Percentiles rank a stretch among this genome's conserved stretches.
Conservation (phyloP, 2,888 invertebrate species). For the Bruchidius siliquastri region DNA sequence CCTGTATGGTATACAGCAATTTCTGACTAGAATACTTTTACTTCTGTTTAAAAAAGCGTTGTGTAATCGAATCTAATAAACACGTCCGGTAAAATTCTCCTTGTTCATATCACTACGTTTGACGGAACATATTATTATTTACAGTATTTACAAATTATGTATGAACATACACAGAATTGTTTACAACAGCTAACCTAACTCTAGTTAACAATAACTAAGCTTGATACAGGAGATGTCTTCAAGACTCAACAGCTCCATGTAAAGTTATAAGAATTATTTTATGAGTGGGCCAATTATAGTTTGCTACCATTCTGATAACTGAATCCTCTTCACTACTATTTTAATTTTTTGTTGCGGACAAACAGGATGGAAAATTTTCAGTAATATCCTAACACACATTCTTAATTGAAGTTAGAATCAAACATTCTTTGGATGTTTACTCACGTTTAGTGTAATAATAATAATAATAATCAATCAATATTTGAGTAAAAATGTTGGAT, state of each 20-base stretch:
- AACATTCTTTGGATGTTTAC: no score
- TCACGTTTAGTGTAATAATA: no score
- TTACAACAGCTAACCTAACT: conserved; percentile 34
- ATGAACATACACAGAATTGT: conserved; percentile 30
- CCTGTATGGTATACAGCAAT: not conserved
- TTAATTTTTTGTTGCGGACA: no score
- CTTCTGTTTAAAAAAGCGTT: not conserved
- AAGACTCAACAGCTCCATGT: not conserved
- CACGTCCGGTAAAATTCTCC: not conserved
- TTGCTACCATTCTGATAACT: no score
- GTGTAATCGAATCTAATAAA: conserved; percentile 5
- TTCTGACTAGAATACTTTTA: conserved; percentile 1
- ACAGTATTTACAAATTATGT: conserved; percentile 33
- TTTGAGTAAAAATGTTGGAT: no score
- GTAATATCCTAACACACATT: no score
- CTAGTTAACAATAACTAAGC: conserved; percentile 2
- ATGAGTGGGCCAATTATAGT: no score
- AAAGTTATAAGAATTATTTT: no score
- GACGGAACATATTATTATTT: conserved; percentile 22
- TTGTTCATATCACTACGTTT: not conserved
- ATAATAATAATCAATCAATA: no score
- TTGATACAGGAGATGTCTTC: not conserved
- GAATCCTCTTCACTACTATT: no score
- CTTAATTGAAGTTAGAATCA: no score
- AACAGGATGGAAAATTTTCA: no score